A percentile compares a stretch with the other conserved stretches of the same genome.
Conservation (phyloP, 1,140 invertebrate genomes). For the Musca domestica region DNA sequence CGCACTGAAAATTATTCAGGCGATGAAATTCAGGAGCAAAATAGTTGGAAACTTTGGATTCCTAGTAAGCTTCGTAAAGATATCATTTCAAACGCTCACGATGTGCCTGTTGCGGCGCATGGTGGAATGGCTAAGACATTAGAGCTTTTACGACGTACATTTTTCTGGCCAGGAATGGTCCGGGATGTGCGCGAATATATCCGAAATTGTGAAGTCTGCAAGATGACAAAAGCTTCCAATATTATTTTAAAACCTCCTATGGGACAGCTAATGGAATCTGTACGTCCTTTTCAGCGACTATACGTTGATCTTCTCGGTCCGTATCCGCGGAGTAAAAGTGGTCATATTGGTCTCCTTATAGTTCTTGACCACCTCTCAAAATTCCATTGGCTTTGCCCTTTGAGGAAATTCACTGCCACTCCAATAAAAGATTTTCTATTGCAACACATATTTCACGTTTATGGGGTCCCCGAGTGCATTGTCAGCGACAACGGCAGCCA, state of each 20-base stretch:
- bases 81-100: background rate
- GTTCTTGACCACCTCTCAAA: conserved; percentile 21
- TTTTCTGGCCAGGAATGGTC: conserved; percentile 19
- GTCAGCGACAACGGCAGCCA: conserved; percentile 7
- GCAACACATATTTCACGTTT: conserved; percentile 1
- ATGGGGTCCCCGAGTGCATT: too few species aligned
- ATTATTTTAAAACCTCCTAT: conserved; percentile 2
- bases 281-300: conserved; percentile 5
- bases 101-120: background rate
- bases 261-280: background rate
- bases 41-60: conserved; percentile 26
- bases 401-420: conserved; percentile 3
- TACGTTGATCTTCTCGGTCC: conserved; percentile 19
- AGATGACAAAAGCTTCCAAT: conserved; percentile 4
- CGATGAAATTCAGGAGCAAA: conserved; percentile 2
- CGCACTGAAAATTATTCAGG: conserved; percentile 10
- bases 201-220: conserved; percentile 2
- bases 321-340: conserved; percentile 18
- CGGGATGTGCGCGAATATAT: conserved; percentile 14
- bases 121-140: conserved; percentile 14
- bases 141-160: conserved; percentile 1
- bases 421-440: background rate
- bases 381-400: conserved; percentile 16
- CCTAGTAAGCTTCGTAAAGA: conserved; percentile 1
- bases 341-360: conserved; percentile 15